Evolutionary conservation across 2,888 invertebrate genomes (phyloP), one percentile per base, ranked within the genome.

Genomic region (Morpho helenor): DNA sequence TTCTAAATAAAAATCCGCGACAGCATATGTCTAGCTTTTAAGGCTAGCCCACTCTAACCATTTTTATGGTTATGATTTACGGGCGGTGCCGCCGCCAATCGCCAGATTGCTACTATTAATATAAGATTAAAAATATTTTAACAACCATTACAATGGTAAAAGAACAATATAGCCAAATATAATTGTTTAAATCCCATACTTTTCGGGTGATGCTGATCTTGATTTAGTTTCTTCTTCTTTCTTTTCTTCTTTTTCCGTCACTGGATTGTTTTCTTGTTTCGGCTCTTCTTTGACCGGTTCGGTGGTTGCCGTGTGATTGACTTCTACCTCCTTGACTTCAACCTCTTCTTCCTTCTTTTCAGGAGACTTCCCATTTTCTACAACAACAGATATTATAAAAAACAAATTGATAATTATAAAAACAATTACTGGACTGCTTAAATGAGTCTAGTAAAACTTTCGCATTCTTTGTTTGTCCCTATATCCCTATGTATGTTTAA

Each of bases 361-460:
- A 2, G 87, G 87, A 16, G 89, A 88, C 72, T 87, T 87, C 43
- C 89, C 89, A 66, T 90, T 89, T 79, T 89, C 89, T 89, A 65
- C 44, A 54, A 56, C 23, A 61, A 57, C 7, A 48, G 39, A 53
- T 42, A 49, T 2, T 45, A 55, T 40, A 16, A 51, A 22, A n/a
- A n/a, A n/a, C n/a, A n/a, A n/a, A n/a, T n/a, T 5, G 23, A 50
- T 2, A 50, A n/a, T n/a, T n/a, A 48, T 40, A 42, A 6, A 7
- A 50, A 44, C 49, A 31, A 7, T 7, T 16, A 51, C 3, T 31
- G 45, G 7, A 42, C 8, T 42, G 8, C 8, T 42, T 42, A 42
- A 42, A 42, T 42, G 7, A 42, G 8, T n/a, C n/a, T n/a, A n/a
- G n/a, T n/a, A n/a, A n/a, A n/a, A n/a, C n/a, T n/a, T n/a, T n/a